A percentile compares a stretch with the other conserved stretches of the same genome.
Conservation (phyloP, 1,140 invertebrate genomes). For the Drosophila micromelanica region DNA sequence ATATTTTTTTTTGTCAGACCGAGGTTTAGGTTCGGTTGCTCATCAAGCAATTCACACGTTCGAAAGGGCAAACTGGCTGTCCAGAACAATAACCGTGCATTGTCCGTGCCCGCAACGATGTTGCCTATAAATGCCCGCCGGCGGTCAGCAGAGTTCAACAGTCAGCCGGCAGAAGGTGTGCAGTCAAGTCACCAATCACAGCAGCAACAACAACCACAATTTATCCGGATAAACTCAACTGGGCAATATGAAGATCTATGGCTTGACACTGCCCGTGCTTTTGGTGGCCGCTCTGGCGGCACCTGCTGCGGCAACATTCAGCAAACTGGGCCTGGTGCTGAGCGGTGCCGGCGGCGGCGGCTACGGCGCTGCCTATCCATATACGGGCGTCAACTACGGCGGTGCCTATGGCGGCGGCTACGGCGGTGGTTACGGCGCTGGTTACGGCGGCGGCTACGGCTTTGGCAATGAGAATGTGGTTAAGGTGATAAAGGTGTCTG, state of each 20-base stretch:
- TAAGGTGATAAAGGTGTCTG: constrained; percentile 75
- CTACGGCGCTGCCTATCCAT: constrained; percentile 49
- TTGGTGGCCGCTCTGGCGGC: constrained; percentile 18
- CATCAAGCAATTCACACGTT: constrained; percentile 70
- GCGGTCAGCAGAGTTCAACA: constrained; percentile 66
- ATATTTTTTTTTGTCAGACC: constrained; percentile 35
- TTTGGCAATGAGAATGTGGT: constrained; percentile 70
- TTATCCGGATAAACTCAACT: constrained; percentile 28
- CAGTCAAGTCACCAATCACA: neutral
- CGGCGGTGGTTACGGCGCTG: constrained; percentile 39
- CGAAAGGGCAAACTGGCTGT: neutral
- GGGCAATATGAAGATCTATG: constrained; percentile 51
- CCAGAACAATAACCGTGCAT: constrained; percentile 58
- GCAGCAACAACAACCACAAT: neutral
- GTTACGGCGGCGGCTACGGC: constrained; percentile 28
- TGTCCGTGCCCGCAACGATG: constrained; percentile 15
- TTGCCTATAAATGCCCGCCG: constrained; percentile 52
- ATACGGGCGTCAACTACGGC: constrained; percentile 14
- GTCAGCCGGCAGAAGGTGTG: constrained; percentile 42
- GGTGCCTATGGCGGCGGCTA: constrained; percentile 39
- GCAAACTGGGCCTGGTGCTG: constrained; percentile 66
- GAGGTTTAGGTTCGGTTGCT: constrained; percentile 11
- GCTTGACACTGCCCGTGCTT: constrained; percentile 18
- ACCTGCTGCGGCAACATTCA: constrained; percentile 62
- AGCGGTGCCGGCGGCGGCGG: constrained; percentile 37